These are phyloP conservation scores for Podarcis cretensis DNA, from an alignment of 2,113 vertebrate species.

Conservation along the genomic window DNA sequence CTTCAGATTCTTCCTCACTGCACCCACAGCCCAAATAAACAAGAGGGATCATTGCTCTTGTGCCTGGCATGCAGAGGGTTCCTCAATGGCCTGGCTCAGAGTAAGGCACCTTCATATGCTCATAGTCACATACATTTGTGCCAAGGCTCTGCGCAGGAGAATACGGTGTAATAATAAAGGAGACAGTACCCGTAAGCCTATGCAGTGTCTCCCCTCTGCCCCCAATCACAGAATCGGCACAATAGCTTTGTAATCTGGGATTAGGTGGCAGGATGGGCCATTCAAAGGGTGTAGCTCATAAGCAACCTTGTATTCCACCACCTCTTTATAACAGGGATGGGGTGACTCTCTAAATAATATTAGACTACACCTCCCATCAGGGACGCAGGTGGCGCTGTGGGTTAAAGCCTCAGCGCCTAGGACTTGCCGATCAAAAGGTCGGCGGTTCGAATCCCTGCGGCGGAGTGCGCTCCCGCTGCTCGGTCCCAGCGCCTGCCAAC, in stretches of 20 bases:
- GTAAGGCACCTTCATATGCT: not conserved
- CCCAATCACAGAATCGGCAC: not conserved
- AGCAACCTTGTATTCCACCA: not conserved
- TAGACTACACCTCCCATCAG: too few relatives aligned
- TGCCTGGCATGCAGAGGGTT: not conserved
- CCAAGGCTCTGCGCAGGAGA: not conserved
- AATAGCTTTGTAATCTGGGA: not conserved
- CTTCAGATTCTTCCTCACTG: not conserved
- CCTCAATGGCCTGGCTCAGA: not conserved
- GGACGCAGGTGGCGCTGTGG: too few relatives aligned
- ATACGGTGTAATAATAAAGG: not conserved
- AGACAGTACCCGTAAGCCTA: not conserved
- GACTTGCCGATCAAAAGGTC: too few relatives aligned
- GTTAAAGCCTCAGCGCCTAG: too few relatives aligned
- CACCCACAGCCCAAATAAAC: not conserved
- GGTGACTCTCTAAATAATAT: too few relatives aligned
- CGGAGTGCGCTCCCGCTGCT: too few relatives aligned
- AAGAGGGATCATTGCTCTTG: not conserved
- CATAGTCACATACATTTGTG: not conserved
- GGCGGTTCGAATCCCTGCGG: too few relatives aligned
- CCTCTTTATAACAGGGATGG: not conserved
- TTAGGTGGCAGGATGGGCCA: not conserved
- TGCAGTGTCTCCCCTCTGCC: too few relatives aligned
- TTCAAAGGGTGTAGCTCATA: not conserved
- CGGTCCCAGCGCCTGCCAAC: too few relatives aligned